phyloP scores from a whole-genome alignment of 2,113 vertebrate genomes.

The Collichthys lucidus region DNA sequence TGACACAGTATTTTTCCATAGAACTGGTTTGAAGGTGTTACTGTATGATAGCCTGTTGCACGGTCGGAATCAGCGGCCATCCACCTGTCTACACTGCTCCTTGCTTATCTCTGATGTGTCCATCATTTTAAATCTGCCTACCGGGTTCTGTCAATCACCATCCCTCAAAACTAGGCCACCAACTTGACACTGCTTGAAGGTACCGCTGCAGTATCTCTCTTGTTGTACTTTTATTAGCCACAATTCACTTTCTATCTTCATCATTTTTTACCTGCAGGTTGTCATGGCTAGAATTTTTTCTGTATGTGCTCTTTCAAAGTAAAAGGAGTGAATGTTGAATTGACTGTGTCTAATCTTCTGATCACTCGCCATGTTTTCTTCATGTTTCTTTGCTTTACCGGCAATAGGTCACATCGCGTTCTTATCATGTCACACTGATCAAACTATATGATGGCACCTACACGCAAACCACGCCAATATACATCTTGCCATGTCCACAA shows the following conservation, averaged over 20 bases:
- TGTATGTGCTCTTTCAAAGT: constrained; percentile 8
- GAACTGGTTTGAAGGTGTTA: constrained; percentile 20
- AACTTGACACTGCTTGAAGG: constrained; percentile 35
- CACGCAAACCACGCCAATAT: background rate
- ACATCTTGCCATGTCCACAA: background rate
- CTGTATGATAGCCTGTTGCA: constrained; percentile 39
- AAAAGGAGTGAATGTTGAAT: background rate
- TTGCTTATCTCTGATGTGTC: constrained; percentile 57
- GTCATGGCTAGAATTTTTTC: background rate
- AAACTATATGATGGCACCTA: background rate
- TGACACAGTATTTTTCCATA: background rate
- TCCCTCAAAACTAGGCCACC: constrained; percentile 54
- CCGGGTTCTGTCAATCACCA: constrained; percentile 60
- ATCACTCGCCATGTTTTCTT: background rate
- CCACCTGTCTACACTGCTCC: constrained; percentile 28
- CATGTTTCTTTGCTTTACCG: background rate
- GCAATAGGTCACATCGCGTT: background rate
- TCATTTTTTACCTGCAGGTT: constrained; percentile 29
- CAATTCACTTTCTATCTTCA: background rate
- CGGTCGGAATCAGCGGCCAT: constrained; percentile 24
- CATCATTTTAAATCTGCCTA: constrained; percentile 59
- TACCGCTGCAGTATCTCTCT: background rate
- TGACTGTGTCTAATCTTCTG: background rate
- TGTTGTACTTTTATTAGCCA: constrained; percentile 31
- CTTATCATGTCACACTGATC: background rate